Conservation (phyloP, 2,888 invertebrate species). For the Leptopilina syphax region DNA sequence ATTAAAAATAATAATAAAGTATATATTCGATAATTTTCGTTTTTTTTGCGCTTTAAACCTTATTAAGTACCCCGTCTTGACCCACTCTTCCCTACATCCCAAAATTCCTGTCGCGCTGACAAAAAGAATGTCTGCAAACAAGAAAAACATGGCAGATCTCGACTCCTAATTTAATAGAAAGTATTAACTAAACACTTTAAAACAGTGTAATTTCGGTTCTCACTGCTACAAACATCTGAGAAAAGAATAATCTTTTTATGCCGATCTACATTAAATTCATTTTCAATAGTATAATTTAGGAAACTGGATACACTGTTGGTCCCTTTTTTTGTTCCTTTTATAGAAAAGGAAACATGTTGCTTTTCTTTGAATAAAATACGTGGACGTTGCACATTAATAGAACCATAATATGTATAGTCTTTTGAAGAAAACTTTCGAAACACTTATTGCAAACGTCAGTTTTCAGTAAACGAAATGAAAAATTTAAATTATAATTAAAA, state of each 20-base stretch:
- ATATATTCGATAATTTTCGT: too few species aligned
- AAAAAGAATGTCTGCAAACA: neutral
- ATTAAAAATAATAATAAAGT: too few species aligned
- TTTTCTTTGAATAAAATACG: neutral
- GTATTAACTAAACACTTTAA: too few species aligned
- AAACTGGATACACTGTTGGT: constrained; percentile 2
- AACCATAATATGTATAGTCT: constrained; percentile 1
- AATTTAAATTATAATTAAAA: constrained; percentile 31
- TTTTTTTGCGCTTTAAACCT: too few species aligned
- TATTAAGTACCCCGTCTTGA: too few species aligned
- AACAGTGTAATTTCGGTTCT: too few species aligned
- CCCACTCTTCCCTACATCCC: constrained; percentile 21
- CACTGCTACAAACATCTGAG: too few species aligned
- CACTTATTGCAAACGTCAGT: constrained; percentile 16
- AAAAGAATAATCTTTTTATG: too few species aligned
- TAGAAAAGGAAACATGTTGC: constrained; percentile 10
- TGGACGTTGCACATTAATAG: neutral
- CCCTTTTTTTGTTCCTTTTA: constrained; percentile 14
- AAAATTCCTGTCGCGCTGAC: constrained; percentile 28
- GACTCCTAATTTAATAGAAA: too few species aligned
- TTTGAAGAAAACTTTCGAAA: neutral
- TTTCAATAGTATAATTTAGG: neutral
- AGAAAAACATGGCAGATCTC: too few species aligned
- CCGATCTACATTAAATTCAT: neutral
- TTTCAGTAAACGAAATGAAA: neutral